Conservation (phyloP, 2,888 invertebrate genomes). For the Melitaea athalia region DNA sequence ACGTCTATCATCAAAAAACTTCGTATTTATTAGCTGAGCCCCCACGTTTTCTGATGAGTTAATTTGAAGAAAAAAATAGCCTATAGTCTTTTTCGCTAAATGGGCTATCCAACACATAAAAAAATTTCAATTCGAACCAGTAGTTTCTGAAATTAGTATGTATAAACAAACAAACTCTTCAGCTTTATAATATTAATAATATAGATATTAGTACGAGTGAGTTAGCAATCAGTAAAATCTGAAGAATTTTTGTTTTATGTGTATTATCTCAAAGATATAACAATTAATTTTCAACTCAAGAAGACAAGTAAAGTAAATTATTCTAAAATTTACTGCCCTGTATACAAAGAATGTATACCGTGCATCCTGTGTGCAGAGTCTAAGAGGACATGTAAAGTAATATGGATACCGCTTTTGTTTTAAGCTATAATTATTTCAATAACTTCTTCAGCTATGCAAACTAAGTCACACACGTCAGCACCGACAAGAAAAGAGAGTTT, state of each 20-base stretch:
- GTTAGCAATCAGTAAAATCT: too few species aligned
- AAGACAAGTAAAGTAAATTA: slow-evolving; percentile 29
- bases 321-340: slow-evolving; percentile 49
- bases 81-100: too few species aligned
- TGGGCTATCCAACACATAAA: neutral
- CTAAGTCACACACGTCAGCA: neutral
- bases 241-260: neutral
- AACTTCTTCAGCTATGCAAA: neutral
- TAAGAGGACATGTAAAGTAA: slow-evolving; percentile 50
- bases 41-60: too few species aligned
- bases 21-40: too few species aligned
- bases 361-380: slow-evolving; percentile 57
- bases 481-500: too few species aligned
- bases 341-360: slow-evolving; percentile 53
- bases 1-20: too few species aligned
- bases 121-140: neutral
- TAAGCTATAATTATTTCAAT: neutral
- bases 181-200: too few species aligned
- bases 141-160: too few species aligned
- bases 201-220: neutral
- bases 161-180: too few species aligned
- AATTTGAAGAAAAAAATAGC: too few species aligned
- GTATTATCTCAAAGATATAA: neutral
- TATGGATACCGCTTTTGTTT: slow-evolving; percentile 43
- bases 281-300: slow-evolving; percentile 14